Percentiles rank a stretch among this genome's conserved stretches.
phyloP scores from a whole-genome alignment of 2,113 vertebrate genomes.

The Lepidothrix coronata region DNA sequence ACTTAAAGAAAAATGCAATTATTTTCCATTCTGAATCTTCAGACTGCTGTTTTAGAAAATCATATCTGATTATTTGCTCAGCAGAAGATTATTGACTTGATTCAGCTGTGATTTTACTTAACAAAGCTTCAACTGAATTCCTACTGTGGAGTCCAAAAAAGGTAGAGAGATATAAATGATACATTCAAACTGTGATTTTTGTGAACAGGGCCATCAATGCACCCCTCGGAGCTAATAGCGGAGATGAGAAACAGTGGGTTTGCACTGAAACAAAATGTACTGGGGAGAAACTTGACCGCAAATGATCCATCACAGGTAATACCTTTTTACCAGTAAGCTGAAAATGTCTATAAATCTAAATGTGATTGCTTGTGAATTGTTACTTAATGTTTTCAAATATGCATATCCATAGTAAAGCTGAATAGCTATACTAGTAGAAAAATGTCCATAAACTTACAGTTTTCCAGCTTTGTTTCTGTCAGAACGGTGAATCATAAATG shows the following conservation, averaged over 20 bases:
- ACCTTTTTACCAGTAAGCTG: constrained; percentile 82
- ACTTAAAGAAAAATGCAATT: constrained; percentile 90
- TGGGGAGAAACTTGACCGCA: constrained; percentile 94
- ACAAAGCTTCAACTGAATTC: constrained; percentile 94
- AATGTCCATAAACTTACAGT: constrained; percentile 38
- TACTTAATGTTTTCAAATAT: constrained; percentile 83
- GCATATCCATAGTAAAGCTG: constrained; percentile 78
- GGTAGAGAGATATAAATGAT: constrained; percentile 89
- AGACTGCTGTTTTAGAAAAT: constrained; percentile 94
- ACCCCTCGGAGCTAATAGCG: constrained; percentile 99
- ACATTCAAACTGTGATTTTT: constrained; percentile 95
- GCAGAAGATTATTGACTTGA: constrained; percentile 99
- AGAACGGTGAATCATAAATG: constrained; percentile 61
- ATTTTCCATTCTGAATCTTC: constrained; percentile 94
- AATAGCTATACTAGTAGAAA: constrained; percentile 44
- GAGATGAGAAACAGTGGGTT: constrained; percentile 99
- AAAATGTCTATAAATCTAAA: constrained; percentile 82
- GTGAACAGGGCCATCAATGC: constrained; percentile 98
- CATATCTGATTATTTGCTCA: constrained; percentile 98
- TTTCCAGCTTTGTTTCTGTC: constrained; percentile 55
- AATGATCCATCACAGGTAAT: constrained; percentile 98
- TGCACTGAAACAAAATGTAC: constrained; percentile 98
- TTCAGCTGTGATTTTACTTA: constrained; percentile 96
- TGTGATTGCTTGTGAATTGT: constrained; percentile 83
- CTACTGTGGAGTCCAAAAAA: constrained; percentile 90